phyloP scores from a whole-genome alignment of 2,888 invertebrate species.

The Calliphora vomitoria region DNA sequence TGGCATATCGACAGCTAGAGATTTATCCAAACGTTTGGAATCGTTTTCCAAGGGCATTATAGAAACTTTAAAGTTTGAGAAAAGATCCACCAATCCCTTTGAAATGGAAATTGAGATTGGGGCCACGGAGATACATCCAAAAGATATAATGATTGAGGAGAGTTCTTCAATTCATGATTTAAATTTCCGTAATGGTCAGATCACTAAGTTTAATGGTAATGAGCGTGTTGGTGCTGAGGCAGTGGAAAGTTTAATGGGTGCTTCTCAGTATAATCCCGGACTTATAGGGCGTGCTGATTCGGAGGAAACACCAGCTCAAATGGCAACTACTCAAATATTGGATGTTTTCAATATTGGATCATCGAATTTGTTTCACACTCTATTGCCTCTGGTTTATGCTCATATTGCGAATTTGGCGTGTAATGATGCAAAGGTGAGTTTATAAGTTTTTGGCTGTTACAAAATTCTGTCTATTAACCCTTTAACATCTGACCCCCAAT shows the following conservation, averaged over 20 bases:
- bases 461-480: too few species aligned
- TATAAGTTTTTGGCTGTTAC: too few species aligned
- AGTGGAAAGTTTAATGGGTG: slow-evolving; percentile 77
- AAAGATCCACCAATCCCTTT: slow-evolving; percentile 84
- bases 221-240: slow-evolving; percentile 83
- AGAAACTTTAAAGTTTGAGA: slow-evolving; percentile 84
- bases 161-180: slow-evolving; percentile 80
- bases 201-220: slow-evolving; percentile 83
- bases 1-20: slow-evolving; percentile 83
- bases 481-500: too few species aligned
- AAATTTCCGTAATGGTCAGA: slow-evolving; percentile 82
- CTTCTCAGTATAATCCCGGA: slow-evolving; percentile 72
- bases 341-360: slow-evolving; percentile 84
- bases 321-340: slow-evolving; percentile 82
- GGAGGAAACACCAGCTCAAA: slow-evolving; percentile 80
- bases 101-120: slow-evolving; percentile 85
- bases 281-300: slow-evolving; percentile 79
- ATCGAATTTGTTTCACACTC: slow-evolving; percentile 88
- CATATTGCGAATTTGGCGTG: slow-evolving; percentile 91
- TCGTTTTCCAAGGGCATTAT: slow-evolving; percentile 85
- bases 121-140: slow-evolving; percentile 83
- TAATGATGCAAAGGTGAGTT: slow-evolving; percentile 91
- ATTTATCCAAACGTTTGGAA: slow-evolving; percentile 84
- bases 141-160: slow-evolving; percentile 82
- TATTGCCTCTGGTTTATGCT: slow-evolving; percentile 93